Evolutionary conservation across 2,888 invertebrate genomes (phyloP).

Genomic region (Macrosoma leucophasiata): DNA sequence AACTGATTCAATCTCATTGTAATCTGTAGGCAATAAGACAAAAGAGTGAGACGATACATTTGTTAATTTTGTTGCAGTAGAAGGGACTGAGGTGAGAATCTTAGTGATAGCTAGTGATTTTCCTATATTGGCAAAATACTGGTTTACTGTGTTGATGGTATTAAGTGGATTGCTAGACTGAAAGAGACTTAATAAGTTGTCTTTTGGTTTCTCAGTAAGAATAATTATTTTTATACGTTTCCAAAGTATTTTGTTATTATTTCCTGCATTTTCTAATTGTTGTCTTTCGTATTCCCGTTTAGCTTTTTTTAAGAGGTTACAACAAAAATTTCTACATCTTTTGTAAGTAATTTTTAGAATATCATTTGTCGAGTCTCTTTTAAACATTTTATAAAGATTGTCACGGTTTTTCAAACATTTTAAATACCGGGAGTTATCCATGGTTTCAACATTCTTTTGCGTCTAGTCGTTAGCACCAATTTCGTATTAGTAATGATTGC

Average conservation of each 20-base stretch:
- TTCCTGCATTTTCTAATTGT: conserved; percentile 11
- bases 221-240: conserved; percentile 14
- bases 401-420: conserved; percentile 16
- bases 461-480: not conserved
- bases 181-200: not conserved
- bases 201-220: conserved; percentile 1
- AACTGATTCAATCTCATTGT: conserved; percentile 4
- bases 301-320: conserved; percentile 16
- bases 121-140: conserved; percentile 8
- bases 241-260: conserved; percentile 20
- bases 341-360: conserved; percentile 14
- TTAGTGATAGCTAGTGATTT: conserved; percentile 5
- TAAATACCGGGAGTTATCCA: conserved; percentile 19
- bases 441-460: conserved; percentile 8
- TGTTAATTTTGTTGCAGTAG: not conserved
- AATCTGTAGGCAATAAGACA: conserved; percentile 10
- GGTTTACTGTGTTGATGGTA: conserved; percentile 1
- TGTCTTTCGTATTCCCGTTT: conserved; percentile 17
- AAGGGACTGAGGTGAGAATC: not conserved
- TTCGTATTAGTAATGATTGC: conserved; percentile 1
- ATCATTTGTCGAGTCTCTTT: conserved; percentile 15
- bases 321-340: conserved; percentile 21
- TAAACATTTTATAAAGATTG: conserved; percentile 11
- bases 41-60: not conserved
- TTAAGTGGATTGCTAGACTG: not conserved